Evolutionary conservation across 2,797 vertebrate species (phyloP).

Genomic region (Hydrolagus colliei): DNA sequence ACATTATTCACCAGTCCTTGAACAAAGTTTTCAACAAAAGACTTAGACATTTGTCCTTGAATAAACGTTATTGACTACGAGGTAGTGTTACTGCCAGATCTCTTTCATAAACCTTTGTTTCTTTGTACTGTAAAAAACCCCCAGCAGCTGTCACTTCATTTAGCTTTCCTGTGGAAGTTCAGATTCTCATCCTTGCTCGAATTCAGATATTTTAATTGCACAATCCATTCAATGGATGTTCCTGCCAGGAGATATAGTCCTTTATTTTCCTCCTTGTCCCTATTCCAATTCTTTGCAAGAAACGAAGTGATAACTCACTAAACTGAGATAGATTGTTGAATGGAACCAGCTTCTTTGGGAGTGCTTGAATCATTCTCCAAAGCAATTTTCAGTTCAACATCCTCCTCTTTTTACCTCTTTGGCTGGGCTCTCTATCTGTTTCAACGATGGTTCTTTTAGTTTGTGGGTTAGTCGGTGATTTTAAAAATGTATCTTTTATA

Average conservation of each 20-base stretch:
- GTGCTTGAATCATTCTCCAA: not conserved
- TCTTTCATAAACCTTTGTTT: too few species aligned
- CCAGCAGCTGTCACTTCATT: not conserved
- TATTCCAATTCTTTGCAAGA: not conserved
- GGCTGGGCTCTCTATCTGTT: not conserved
- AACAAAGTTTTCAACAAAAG: too few species aligned
- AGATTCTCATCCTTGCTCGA: not conserved
- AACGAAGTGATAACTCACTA: not conserved
- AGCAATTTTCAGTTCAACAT: not conserved
- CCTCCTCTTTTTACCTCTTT: not conserved
- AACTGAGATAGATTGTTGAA: not conserved
- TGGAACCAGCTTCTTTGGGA: not conserved
- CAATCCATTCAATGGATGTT: not conserved
- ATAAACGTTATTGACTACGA: too few species aligned
- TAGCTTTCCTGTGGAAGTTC: not conserved
- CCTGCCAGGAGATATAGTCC: not conserved
- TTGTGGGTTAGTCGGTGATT: not conserved
- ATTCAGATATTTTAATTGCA: not conserved
- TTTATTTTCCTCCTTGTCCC: not conserved
- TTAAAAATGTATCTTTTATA: not conserved
- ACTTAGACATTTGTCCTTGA: too few species aligned
- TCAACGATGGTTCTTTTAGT: not conserved
- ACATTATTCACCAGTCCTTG: too few species aligned
- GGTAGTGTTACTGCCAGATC: too few species aligned
- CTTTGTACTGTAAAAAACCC: too few species aligned